A percentile compares a stretch with the other conserved stretches of the same genome.
Evolutionary conservation across 1,140 invertebrate species (phyloP).

Genomic region (Agrilus planipennis): DNA sequence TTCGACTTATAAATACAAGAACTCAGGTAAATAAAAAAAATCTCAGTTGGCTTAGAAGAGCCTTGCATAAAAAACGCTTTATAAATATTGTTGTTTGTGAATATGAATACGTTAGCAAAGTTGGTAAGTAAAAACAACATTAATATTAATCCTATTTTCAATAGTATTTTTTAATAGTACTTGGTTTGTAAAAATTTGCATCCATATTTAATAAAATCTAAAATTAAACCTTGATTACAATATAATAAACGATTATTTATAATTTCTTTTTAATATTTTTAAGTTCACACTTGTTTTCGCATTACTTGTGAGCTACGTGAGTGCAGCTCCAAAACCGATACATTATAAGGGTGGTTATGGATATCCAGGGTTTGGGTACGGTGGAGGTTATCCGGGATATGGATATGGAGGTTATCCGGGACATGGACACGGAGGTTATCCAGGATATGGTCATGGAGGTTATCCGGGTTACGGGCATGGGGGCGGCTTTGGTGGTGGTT

Average conservation of each 20-base stretch:
- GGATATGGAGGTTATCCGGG: not conserved
- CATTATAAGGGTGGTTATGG: not conserved
- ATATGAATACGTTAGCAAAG: too few species aligned
- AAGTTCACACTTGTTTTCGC: not conserved
- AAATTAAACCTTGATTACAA: too few species aligned
- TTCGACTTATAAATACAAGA: too few species aligned
- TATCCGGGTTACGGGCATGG: not conserved
- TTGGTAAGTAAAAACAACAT: too few species aligned
- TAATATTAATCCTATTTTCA: too few species aligned
- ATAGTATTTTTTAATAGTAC: too few species aligned
- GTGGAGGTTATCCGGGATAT: not conserved
- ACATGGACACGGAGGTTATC: not conserved
- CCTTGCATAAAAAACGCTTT: too few species aligned
- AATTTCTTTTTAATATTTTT: not conserved
- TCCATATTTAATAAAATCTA: too few species aligned
- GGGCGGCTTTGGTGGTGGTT: not conserved
- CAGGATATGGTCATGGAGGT: constrained; percentile 1
- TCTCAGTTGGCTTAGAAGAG: too few species aligned
- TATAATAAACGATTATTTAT: not conserved
- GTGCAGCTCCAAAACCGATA: not conserved
- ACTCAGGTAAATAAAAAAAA: too few species aligned
- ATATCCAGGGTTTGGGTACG: not conserved
- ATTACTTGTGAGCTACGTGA: not conserved
- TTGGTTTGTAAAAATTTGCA: too few species aligned
- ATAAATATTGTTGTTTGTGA: too few species aligned